Percentiles rank a stretch among this genome's conserved stretches.
Evolutionary conservation across 2,888 invertebrate genomes (phyloP).

Genomic region (Netelia inedita): DNA sequence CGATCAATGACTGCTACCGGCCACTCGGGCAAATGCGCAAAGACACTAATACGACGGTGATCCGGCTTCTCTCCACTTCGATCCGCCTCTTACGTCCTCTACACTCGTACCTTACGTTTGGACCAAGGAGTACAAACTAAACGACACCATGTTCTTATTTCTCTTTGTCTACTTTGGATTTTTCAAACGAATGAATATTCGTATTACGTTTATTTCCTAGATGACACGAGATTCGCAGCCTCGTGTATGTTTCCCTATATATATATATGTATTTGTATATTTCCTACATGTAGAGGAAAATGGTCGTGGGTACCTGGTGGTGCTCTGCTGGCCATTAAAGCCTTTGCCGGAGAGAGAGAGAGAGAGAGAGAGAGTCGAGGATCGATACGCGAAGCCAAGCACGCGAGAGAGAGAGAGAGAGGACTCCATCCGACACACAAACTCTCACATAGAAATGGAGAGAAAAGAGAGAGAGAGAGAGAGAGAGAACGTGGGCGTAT

Average conservation of each 20-base stretch:
- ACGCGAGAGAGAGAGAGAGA: conserved; percentile 64
- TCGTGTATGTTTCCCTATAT: neutral
- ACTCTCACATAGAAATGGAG: conserved; percentile 66
- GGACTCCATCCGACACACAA: conserved; percentile 66
- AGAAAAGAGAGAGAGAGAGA: conserved; percentile 66
- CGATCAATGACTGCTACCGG: conserved; percentile 71
- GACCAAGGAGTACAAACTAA: neutral
- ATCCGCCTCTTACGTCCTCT: conserved; percentile 48
- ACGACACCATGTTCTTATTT: too few relatives aligned
- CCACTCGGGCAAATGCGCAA: conserved; percentile 57
- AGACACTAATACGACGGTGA: conserved; percentile 67
- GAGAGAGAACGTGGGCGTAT: conserved; percentile 67
- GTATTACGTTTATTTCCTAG: too few relatives aligned
- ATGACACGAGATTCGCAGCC: too few relatives aligned
- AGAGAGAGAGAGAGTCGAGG: conserved; percentile 66
- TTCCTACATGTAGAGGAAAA: conserved; percentile 35
- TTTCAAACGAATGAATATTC: too few relatives aligned
- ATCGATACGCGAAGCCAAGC: conserved; percentile 68
- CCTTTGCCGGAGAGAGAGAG: conserved; percentile 62
- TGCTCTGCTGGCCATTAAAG: conserved; percentile 67
- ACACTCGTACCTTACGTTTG: neutral
- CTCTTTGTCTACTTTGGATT: too few relatives aligned
- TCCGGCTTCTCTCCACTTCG: conserved; percentile 61
- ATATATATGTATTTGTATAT: neutral
- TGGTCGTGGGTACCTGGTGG: conserved; percentile 59